Evolutionary conservation across 2,888 invertebrate species (phyloP).

Genomic region (Rhagium mordax): DNA sequence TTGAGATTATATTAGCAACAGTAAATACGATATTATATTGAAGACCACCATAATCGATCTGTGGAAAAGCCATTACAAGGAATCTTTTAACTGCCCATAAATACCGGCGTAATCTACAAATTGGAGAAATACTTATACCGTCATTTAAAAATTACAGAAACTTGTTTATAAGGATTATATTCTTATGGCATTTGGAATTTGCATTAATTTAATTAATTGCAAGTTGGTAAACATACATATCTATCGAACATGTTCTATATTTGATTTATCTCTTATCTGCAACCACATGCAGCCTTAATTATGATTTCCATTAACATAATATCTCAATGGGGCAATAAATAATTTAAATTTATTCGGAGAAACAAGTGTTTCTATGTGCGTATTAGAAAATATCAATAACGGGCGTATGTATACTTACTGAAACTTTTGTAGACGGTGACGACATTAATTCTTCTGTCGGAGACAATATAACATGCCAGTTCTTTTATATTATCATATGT

Average conservation of each 20-base stretch:
- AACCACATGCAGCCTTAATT: not conserved
- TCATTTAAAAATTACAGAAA: not conserved
- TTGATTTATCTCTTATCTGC: conserved; percentile 12
- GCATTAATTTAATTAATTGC: not conserved
- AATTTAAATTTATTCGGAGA: not conserved
- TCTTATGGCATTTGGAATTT: conserved; percentile 6
- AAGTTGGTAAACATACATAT: not conserved
- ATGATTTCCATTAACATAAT: conserved; percentile 10
- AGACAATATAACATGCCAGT: too few species aligned
- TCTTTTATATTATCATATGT: not conserved
- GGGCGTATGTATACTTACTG: not conserved
- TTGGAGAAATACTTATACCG: conserved; percentile 13
- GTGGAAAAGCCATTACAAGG: not conserved
- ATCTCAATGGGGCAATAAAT: not conserved
- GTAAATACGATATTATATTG: too few species aligned
- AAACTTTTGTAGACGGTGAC: too few species aligned
- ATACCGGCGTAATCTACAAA: conserved; percentile 15
- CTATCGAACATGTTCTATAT: not conserved
- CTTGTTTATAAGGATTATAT: conserved; percentile 1
- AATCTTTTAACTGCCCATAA: not conserved
- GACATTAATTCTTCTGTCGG: too few species aligned
- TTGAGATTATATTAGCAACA: too few species aligned
- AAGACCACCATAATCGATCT: not conserved
- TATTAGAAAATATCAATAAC: not conserved
- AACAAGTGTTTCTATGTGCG: not conserved